These are phyloP conservation scores for Schizotus pectinicornis DNA, from an alignment of 2,888 invertebrate species.

Conservation along the genomic window DNA sequence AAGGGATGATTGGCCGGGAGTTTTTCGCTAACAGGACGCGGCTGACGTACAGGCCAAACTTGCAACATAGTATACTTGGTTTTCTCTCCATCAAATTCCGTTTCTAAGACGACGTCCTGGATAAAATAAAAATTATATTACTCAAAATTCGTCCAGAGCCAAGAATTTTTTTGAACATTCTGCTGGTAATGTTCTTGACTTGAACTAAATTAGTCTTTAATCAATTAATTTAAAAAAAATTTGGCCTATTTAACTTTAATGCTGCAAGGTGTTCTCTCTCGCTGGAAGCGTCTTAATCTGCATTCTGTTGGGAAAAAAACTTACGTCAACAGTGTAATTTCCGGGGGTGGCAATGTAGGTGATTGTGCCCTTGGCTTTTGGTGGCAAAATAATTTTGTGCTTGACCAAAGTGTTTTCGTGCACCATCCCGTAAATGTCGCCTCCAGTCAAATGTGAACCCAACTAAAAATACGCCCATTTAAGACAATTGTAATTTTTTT, in stretches of 20 bases:
- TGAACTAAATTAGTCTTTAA: too few relatives aligned
- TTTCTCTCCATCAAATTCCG: conserved; percentile 97
- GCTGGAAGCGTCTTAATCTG: too few relatives aligned
- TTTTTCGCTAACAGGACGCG: conserved; percentile 96
- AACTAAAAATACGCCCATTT: conserved; percentile 60
- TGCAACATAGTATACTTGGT: conserved; percentile 95
- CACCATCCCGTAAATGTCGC: conserved; percentile 95
- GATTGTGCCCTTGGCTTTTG: conserved; percentile 94
- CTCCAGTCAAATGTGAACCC: conserved; percentile 98
- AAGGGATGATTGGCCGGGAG: conserved; percentile 98
- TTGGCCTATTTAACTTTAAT: background rate
- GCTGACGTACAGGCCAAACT: conserved; percentile 99
- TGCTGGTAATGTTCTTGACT: too few relatives aligned
- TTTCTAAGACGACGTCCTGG: conserved; percentile 94
- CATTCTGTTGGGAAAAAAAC: conserved; percentile 54
- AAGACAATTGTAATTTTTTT: conserved; percentile 1
- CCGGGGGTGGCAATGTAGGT: conserved; percentile 94
- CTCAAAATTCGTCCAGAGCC: too few relatives aligned
- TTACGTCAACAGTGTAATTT: conserved; percentile 90
- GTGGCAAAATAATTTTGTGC: conserved; percentile 95
- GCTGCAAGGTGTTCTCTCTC: too few relatives aligned
- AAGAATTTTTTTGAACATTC: too few relatives aligned
- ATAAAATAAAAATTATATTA: conserved; percentile 15
- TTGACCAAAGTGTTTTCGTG: conserved; percentile 98
- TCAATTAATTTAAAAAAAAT: conserved; percentile 4